phyloP scores from a whole-genome alignment of 2,888 invertebrate species.

The Cheilosia vulpina region DNA sequence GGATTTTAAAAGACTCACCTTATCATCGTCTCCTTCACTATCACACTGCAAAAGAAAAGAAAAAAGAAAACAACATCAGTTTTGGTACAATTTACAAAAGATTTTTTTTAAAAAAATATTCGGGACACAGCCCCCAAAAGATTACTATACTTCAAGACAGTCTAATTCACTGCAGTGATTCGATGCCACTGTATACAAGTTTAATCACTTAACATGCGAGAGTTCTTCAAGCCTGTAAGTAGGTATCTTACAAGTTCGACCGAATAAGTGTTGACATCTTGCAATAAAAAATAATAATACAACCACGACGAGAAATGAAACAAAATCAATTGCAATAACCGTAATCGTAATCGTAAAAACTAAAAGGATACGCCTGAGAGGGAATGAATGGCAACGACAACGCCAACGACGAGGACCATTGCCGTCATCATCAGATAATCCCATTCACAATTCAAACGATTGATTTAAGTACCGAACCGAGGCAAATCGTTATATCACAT shows the following conservation, averaged over 20 bases:
- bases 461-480: constrained; percentile 75
- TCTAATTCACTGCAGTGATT: constrained; percentile 7
- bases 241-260: constrained; percentile 57
- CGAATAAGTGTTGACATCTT: constrained; percentile 72
- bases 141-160: constrained; percentile 14
- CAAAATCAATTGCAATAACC: constrained; percentile 75
- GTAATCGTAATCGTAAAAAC: constrained; percentile 73
- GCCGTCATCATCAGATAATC: constrained; percentile 76
- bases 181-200: constrained; percentile 8
- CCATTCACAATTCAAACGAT: constrained; percentile 75
- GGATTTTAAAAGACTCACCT: constrained; percentile 86
- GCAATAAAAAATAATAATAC: constrained; percentile 36
- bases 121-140: constrained; percentile 24
- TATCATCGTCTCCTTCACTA: constrained; percentile 96
- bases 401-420: constrained; percentile 59
- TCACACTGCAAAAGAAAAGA: constrained; percentile 90
- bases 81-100: constrained; percentile 25
- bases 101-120: constrained; percentile 10
- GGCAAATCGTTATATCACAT: constrained; percentile 74
- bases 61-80: constrained; percentile 69
- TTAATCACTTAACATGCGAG: constrained; percentile 63
- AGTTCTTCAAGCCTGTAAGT: background rate
- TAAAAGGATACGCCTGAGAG: constrained; percentile 70
- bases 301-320: constrained; percentile 63
- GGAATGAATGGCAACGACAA: constrained; percentile 51